Evolutionary conservation across 1,140 invertebrate genomes (phyloP).

Genomic region (Hirudo medicinalis): DNA sequence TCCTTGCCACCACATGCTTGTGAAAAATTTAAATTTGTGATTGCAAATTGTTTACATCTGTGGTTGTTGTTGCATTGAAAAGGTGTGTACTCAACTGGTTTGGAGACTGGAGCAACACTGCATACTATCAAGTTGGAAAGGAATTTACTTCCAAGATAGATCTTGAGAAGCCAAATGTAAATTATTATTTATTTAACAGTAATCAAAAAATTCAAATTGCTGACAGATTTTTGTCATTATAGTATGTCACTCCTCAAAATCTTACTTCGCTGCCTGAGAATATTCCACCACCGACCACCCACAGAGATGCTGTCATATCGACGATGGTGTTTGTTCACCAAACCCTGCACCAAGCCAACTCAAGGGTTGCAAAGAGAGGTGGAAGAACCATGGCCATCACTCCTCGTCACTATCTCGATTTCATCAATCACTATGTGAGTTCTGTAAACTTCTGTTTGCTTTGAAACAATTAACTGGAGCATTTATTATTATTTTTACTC

Average conservation of each 20-base stretch:
- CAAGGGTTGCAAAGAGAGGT: constrained; percentile 71
- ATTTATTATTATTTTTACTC: neutral
- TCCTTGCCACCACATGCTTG: neutral
- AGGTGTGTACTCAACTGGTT: constrained; percentile 98
- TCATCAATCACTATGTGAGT: constrained; percentile 90
- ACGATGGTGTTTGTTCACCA: constrained; percentile 96
- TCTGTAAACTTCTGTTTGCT: neutral
- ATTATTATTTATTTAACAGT: neutral
- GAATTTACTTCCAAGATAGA: constrained; percentile 50
- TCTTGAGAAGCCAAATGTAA: constrained; percentile 41
- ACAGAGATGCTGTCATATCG: constrained; percentile 90
- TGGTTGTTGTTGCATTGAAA: neutral
- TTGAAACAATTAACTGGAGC: neutral
- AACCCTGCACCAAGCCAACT: constrained; percentile 85
- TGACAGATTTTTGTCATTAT: constrained; percentile 10
- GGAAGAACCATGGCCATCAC: constrained; percentile 92
- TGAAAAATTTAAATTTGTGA: too few species aligned
- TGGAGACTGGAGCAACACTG: constrained; percentile 96
- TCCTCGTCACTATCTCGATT: constrained; percentile 95
- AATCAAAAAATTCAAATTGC: neutral
- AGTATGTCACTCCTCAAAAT: constrained; percentile 69
- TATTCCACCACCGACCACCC: constrained; percentile 59
- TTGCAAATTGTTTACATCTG: too few species aligned
- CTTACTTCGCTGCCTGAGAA: constrained; percentile 71
- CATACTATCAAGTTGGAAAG: constrained; percentile 72